Evolutionary conservation across 2,113 vertebrate genomes (phyloP), one percentile per base, ranked within the genome.

Genomic region (Bujurquina vittata): DNA sequence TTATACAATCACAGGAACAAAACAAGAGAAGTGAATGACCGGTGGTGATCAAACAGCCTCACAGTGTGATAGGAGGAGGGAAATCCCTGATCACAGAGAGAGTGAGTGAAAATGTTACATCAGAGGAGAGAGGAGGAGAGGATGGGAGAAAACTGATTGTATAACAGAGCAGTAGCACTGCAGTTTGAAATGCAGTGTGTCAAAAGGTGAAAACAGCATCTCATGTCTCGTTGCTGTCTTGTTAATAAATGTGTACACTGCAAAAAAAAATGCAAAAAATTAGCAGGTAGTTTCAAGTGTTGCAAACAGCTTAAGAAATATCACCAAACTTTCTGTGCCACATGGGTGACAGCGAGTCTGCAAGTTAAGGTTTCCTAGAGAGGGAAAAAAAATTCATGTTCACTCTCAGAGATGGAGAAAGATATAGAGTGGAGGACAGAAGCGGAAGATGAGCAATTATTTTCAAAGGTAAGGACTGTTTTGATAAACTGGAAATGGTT

Each of bases 1-100:
- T 85, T 90, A 87, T 72, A 80, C 80, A 90, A 93, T 84, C 14
- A 2, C 86, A 61, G 80, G 46, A 77, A 83, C 57, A 73, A 86
- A 80, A 87, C 57, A 73, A 43, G 81, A 46, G 26, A 29, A 67
- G 87, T 37, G 82, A 84, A 61, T 52, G 79, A 81, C 57, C 75
- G 18, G 77, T 35, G 77, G 77, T 49, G 82, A 92, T 89, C 86
- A 88, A 79, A 80, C 79, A 29, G 62, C 57, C 78, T 74, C 79
- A 40, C 59, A 58, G 69, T 11, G 79, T 52, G 40, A 63, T 61
- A 20, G 26, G 52, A n/a, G 29, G 58, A 49, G 20, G 22, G 23
- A 37, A 60, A 72, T 81, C 87, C 83, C 54, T 78, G 87, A 84
- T 81, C 40, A 69, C 40, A 69, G 84, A 72, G 31, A 73, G 77